Percentiles rank a stretch among this genome's conserved stretches.
These are phyloP conservation scores for Suricata suricatta DNA, from an alignment of 2,113 vertebrate species.

Conservation along the genomic window DNA sequence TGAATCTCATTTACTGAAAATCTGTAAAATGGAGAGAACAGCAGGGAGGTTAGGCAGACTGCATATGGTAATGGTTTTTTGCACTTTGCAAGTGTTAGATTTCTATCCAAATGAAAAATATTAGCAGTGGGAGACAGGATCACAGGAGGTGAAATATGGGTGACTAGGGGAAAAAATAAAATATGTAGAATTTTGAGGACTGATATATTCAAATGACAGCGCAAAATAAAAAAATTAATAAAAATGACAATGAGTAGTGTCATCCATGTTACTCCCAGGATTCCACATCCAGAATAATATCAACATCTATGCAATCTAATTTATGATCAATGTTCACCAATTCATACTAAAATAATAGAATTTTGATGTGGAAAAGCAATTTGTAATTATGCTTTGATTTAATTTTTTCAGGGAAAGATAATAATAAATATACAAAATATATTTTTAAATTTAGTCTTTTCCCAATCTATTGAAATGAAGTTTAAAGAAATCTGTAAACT, in stretches of 20 bases:
- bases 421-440: neutral
- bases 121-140: neutral
- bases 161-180: neutral
- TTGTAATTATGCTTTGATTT: neutral
- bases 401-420: neutral
- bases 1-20: neutral
- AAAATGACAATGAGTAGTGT: neutral
- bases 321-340: neutral
- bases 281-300: neutral
- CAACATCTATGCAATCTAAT: neutral
- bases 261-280: neutral
- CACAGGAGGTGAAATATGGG: neutral
- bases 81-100: neutral
- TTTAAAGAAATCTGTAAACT: neutral
- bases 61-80: neutral
- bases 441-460: neutral
- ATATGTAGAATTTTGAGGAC: neutral
- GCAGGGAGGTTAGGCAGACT: neutral
- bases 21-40: neutral
- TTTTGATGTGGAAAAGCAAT: neutral
- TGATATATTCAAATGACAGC: neutral
- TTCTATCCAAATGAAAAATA: neutral
- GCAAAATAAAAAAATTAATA: neutral
- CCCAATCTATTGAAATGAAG: neutral
- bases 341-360: neutral